Conservation (phyloP, 2,113 vertebrate species). For the Siniperca knerii region DNA sequence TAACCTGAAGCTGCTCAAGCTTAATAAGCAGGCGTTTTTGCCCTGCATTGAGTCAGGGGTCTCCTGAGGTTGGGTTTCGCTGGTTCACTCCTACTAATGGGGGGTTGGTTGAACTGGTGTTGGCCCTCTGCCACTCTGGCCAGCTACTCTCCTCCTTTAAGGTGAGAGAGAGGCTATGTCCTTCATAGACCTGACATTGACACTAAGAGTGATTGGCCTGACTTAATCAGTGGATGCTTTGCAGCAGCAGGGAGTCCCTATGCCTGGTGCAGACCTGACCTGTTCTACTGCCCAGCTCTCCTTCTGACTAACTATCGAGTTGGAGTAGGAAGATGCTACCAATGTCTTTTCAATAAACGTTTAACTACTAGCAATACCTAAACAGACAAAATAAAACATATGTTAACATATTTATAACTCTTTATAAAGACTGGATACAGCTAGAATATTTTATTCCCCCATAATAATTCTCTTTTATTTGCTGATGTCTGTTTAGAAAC, state of each 20-base stretch:
- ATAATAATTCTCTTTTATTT: background rate
- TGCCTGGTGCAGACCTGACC: slow-evolving; percentile 31
- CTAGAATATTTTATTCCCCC: background rate
- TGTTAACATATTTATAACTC: background rate
- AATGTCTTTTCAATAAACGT: slow-evolving; percentile 4
- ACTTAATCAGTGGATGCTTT: slow-evolving; percentile 71
- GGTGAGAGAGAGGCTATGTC: slow-evolving; percentile 53
- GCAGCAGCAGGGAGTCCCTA: slow-evolving; percentile 49
- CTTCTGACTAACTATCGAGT: background rate
- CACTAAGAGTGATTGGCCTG: slow-evolving; percentile 66
- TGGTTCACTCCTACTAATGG: slow-evolving; percentile 53
- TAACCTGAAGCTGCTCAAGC: slow-evolving; percentile 44
- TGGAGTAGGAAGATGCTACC: background rate
- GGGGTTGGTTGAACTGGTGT: slow-evolving; percentile 30
- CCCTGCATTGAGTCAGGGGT: slow-evolving; percentile 38
- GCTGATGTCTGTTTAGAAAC: background rate
- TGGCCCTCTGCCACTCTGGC: slow-evolving; percentile 10
- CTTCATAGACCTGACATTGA: slow-evolving; percentile 60
- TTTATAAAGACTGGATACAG: background rate
- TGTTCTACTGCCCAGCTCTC: slow-evolving; percentile 17
- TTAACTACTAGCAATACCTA: background rate
- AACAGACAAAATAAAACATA: background rate
- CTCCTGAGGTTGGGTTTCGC: slow-evolving; percentile 44
- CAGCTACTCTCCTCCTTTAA: slow-evolving; percentile 41
- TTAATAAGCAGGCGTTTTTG: slow-evolving; percentile 46